Conservation (phyloP, 1,140 invertebrate species). For the Tetragnatha versicolor region DNA sequence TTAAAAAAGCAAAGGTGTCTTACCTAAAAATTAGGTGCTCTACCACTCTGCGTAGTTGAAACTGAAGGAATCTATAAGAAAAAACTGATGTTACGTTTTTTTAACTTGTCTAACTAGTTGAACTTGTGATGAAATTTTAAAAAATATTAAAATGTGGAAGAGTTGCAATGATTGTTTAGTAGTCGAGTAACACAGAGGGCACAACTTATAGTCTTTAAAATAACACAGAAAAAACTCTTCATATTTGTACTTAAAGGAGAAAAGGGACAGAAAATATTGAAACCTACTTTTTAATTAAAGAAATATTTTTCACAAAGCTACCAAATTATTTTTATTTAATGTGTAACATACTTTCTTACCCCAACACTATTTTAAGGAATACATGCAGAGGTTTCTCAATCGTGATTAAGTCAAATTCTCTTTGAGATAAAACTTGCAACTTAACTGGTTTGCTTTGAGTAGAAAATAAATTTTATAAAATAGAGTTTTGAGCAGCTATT, state of each 20-base stretch:
- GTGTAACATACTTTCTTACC: too few relatives aligned
- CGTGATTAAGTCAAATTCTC: too few relatives aligned
- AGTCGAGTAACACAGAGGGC: neutral
- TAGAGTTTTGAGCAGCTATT: neutral
- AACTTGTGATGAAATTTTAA: neutral
- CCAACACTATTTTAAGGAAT: too few relatives aligned
- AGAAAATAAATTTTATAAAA: neutral
- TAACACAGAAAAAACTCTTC: neutral
- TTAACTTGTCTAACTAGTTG: neutral
- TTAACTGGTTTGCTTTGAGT: too few relatives aligned
- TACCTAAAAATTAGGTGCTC: constrained; percentile 53
- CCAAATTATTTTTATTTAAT: too few relatives aligned
- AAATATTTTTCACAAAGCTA: neutral
- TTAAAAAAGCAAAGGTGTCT: neutral
- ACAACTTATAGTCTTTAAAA: neutral
- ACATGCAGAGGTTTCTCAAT: too few relatives aligned
- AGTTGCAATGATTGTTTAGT: neutral
- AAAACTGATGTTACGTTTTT: neutral
- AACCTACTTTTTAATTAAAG: neutral
- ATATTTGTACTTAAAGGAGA: neutral
- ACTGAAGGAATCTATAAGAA: constrained; percentile 31
- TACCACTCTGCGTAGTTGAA: constrained; percentile 34
- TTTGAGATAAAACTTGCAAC: too few relatives aligned
- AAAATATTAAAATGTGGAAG: neutral
- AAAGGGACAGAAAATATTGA: neutral